These are phyloP conservation scores for Ips nitidus DNA, from an alignment of 1,140 invertebrate genomes.

Conservation along the genomic window DNA sequence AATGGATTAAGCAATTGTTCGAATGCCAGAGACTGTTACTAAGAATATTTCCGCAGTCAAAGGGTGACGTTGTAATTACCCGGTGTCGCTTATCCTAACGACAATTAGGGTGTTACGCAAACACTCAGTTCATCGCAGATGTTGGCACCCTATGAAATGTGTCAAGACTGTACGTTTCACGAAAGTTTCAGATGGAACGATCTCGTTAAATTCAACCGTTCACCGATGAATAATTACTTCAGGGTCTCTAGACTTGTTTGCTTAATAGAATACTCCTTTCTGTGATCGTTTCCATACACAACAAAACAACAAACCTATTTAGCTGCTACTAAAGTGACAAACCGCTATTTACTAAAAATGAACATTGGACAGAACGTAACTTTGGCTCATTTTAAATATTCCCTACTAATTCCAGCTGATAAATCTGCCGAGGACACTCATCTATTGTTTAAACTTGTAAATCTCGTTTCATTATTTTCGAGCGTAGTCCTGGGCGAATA, in stretches of 20 bases:
- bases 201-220: slow-evolving; percentile 24
- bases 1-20: slow-evolving; percentile 35
- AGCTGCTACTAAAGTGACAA: no score
- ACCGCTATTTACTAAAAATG: no score
- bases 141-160: slow-evolving; percentile 33
- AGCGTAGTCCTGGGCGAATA: no score
- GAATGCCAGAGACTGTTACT: slow-evolving; percentile 27
- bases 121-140: slow-evolving; percentile 33
- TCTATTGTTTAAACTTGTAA: no score
- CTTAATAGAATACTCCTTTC: no score
- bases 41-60: slow-evolving; percentile 32
- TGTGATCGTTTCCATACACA: no score
- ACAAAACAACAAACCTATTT: no score
- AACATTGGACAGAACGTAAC: no score
- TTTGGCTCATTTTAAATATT: no score
- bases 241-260: slow-evolving; percentile 7
- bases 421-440: no score
- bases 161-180: slow-evolving; percentile 27
- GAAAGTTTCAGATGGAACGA: slow-evolving; percentile 19
- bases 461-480: no score
- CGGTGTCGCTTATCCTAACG: slow-evolving; percentile 30
- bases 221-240: slow-evolving; percentile 26
- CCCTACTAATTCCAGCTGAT: no score
- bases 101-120: slow-evolving; percentile 35
- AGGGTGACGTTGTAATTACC: slow-evolving; percentile 31